Evolutionary conservation across 2,113 vertebrate genomes (phyloP).

Genomic region (Triplophysa dalaica): DNA sequence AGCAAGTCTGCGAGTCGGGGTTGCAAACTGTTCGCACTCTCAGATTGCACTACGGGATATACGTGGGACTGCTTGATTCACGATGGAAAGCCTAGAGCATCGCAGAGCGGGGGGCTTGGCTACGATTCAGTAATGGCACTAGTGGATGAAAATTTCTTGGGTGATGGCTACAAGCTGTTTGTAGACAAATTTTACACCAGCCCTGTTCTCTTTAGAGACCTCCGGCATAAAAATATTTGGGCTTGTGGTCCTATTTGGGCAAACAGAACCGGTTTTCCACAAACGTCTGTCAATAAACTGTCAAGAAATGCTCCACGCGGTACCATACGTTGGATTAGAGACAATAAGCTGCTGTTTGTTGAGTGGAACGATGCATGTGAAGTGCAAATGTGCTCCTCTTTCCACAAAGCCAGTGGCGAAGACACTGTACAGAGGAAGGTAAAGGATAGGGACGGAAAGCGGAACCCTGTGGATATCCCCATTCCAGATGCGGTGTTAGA

Average conservation of each 20-base stretch:
- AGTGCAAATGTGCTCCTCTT: constrained; percentile 30
- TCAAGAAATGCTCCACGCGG: background rate
- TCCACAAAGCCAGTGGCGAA: background rate
- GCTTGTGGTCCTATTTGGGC: constrained; percentile 18
- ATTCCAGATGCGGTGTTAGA: constrained; percentile 5
- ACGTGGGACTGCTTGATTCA: constrained; percentile 34
- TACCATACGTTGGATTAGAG: constrained; percentile 38
- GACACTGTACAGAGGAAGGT: constrained; percentile 9
- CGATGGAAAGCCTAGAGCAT: constrained; percentile 7
- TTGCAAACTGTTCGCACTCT: constrained; percentile 17
- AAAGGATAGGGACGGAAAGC: background rate
- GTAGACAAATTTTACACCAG: constrained; percentile 15
- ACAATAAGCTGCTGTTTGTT: constrained; percentile 30
- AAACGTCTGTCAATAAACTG: background rate
- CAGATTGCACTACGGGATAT: constrained; percentile 36
- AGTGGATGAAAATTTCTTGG: constrained; percentile 4
- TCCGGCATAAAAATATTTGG: background rate
- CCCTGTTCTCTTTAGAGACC: constrained; percentile 3
- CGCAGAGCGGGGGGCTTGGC: constrained; percentile 10
- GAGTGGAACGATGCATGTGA: background rate
- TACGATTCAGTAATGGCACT: constrained; percentile 31
- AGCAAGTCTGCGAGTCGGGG: constrained; percentile 1
- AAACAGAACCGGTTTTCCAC: constrained; percentile 1
- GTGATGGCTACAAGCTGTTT: constrained; percentile 38
- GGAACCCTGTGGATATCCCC: background rate